Evolutionary conservation across 1,140 invertebrate genomes (phyloP), one percentile per base, ranked within the genome.

Genomic region (Drosophila setifemur): DNA sequence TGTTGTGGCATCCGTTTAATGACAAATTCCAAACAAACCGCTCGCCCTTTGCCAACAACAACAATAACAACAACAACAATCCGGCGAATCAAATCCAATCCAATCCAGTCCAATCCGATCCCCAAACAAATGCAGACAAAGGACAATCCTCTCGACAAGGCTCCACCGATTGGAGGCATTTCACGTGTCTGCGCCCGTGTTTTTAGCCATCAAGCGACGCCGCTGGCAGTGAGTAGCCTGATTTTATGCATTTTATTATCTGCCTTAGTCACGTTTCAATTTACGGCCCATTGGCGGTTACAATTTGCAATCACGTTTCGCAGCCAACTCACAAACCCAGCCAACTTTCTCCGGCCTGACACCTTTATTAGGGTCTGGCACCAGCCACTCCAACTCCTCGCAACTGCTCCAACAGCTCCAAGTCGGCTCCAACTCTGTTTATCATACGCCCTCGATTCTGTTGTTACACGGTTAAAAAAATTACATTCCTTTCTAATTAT

Each of bases 251-350:
- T 88, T 88, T 88, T 88, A 88, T 88, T 88, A 86, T 81, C 79
- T 77, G 79, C 75, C 75, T 85, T 83, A 88, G 86, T 89, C 86
- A 89, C 86, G 86, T 89, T 89, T 86, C 86, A 89, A 89, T 89
- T 89, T 89, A 89, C 86, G 86, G 86, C 86, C 86, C 86, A 89
- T 89, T 89, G 86, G 86, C 86, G 86, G 86, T 89, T 86, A 89
- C 86, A 88, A 89, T 86, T 89, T 89, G 86, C 86, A 89, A 89
- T 88, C 86, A 89, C 86, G 86, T 89, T 89, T 81, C 49, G 42
- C 61, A 19, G 29, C 33, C 31, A 33, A 71, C 57, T 28, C 69
- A 52, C 23, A 53, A 12, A 3, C 31, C 26, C 35, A 49, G 54
- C 55, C 58, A 83, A 83, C 78, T 83, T 83, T 78, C 79, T 72